phyloP scores from a whole-genome alignment of 2,888 invertebrate genomes.

The Eupithecia subumbrata region DNA sequence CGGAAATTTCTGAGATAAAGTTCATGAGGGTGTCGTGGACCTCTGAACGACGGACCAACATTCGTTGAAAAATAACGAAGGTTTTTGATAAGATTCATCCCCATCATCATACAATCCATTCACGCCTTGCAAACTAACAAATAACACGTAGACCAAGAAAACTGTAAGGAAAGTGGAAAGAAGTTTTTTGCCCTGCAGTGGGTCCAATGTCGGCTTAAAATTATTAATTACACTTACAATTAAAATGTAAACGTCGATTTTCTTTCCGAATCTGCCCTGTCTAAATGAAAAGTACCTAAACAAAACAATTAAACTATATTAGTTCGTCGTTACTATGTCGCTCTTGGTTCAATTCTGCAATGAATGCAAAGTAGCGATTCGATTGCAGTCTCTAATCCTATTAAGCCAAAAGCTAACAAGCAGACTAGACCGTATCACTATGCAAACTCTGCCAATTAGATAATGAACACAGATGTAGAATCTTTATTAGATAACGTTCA shows the following conservation, averaged over 20 bases:
- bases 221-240: too few relatives aligned
- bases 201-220: too few relatives aligned
- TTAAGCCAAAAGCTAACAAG: conserved; percentile 24
- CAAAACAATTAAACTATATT: background rate
- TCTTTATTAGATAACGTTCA: conserved; percentile 13
- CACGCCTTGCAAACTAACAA: too few relatives aligned
- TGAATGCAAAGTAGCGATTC: conserved; percentile 2
- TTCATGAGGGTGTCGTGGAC: background rate
- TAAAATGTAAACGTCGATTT: background rate
- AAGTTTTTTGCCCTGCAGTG: too few relatives aligned
- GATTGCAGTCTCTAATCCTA: conserved; percentile 22
- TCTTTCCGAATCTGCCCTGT: too few relatives aligned
- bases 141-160: too few relatives aligned
- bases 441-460: conserved; percentile 14
- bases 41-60: too few relatives aligned
- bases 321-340: background rate
- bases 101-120: too few relatives aligned
- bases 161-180: too few relatives aligned
- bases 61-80: background rate
- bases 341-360: conserved; percentile 11
- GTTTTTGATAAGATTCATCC: too few relatives aligned
- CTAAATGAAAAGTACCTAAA: conserved; percentile 1
- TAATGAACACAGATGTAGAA: conserved; percentile 11
- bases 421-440: conserved; percentile 24
- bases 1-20: background rate